Conservation (phyloP, 2,797 vertebrate species). For the Anguilla megastoma region DNA sequence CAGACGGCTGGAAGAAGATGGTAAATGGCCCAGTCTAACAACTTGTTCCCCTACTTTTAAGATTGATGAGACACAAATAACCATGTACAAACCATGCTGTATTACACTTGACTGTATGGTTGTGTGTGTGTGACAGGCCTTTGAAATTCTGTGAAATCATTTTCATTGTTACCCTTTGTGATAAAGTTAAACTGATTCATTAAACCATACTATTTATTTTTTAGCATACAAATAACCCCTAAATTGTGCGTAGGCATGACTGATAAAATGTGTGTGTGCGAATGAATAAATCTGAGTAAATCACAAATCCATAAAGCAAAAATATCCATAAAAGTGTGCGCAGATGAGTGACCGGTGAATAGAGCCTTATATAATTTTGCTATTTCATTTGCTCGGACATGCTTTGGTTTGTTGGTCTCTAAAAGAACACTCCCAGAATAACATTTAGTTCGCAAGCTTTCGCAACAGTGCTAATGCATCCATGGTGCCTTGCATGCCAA, state of each 20-base stretch:
- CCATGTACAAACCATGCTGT: background rate
- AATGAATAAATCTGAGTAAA: background rate
- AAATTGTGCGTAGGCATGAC: background rate
- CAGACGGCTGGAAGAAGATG: background rate
- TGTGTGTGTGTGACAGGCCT: background rate
- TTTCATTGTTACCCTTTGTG: background rate
- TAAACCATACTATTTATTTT: background rate
- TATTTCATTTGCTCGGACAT: background rate
- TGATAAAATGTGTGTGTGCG: background rate
- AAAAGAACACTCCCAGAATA: background rate
- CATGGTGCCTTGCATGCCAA: background rate
- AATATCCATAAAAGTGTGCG: background rate
- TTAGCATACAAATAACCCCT: background rate
- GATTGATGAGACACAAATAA: background rate
- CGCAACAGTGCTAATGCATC: background rate
- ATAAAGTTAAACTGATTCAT: background rate
- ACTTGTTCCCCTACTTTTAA: background rate
- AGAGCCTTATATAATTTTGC: background rate
- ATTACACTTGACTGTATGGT: background rate
- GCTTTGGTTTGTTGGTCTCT: background rate
- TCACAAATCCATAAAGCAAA: background rate
- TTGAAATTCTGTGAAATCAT: background rate
- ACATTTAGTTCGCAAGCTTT: background rate
- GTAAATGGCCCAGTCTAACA: conserved; percentile 18
- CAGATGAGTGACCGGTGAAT: background rate